These are phyloP conservation scores for Suricata suricatta DNA, from an alignment of 2,113 vertebrate genomes.

Conservation along the genomic window DNA sequence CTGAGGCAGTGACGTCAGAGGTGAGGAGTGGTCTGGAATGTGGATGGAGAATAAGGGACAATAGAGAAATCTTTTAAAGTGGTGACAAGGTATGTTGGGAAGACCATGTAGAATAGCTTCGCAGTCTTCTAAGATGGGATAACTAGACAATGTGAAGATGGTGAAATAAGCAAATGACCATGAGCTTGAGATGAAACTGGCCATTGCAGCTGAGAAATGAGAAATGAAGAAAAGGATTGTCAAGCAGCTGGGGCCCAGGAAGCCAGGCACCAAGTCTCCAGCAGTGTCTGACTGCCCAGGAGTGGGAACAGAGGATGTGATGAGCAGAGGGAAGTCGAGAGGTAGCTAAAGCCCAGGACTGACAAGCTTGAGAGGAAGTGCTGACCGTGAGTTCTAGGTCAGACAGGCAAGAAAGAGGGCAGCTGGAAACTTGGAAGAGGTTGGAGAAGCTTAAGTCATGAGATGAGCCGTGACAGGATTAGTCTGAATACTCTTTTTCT, in stretches of 20 bases:
- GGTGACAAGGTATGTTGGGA: not conserved
- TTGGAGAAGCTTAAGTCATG: not conserved
- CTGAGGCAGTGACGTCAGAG: not conserved
- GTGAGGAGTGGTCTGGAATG: not conserved
- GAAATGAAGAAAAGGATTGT: not conserved
- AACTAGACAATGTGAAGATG: not conserved
- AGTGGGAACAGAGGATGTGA: not conserved
- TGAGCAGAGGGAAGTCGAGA: not conserved
- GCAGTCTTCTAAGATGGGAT: not conserved
- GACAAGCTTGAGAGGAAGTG: not conserved
- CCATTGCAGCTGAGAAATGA: not conserved
- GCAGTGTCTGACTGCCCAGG: not conserved
- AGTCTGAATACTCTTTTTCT: not conserved
- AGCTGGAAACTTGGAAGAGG: not conserved
- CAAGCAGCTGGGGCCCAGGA: not conserved
- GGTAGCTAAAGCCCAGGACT: not conserved
- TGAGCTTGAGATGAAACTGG: not conserved
- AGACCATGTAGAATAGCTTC: not conserved
- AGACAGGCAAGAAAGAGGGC: not conserved
- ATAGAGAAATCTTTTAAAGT: not conserved
- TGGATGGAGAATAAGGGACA: not conserved
- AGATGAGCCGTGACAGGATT: rapidly evolving
- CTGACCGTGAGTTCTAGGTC: not conserved
- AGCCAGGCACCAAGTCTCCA: not conserved
- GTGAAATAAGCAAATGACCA: not conserved